Evolutionary conservation across 2,888 invertebrate species (phyloP).

Genomic region (Amphipyra tragopoginis): DNA sequence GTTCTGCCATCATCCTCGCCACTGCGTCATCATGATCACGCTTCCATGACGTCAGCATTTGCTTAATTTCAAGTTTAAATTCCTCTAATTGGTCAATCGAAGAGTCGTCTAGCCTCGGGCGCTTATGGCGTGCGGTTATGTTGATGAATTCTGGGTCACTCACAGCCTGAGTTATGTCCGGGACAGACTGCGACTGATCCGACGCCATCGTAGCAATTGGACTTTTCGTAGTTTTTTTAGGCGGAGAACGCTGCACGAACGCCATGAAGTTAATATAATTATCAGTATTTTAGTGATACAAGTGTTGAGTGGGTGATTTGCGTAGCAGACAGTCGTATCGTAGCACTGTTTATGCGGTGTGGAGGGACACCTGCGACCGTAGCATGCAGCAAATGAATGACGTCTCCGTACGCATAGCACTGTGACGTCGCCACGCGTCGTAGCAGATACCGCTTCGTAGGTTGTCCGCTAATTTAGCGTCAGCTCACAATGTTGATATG

Average conservation of each 20-base stretch:
- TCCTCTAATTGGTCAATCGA: neutral
- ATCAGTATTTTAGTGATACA: too few relatives aligned
- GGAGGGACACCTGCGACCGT: too few relatives aligned
- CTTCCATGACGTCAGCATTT: conserved; percentile 9
- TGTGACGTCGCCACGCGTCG: too few relatives aligned
- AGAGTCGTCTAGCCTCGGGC: neutral
- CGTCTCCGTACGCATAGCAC: too few relatives aligned
- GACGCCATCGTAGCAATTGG: neutral
- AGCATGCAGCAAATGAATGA: too few relatives aligned
- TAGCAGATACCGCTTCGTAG: too few relatives aligned
- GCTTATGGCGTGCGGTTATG: neutral
- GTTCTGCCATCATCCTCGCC: conserved; percentile 7
- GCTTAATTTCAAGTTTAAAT: conserved; percentile 6
- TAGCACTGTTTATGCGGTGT: too few relatives aligned
- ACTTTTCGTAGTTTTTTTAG: neutral
- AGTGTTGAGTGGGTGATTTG: too few relatives aligned
- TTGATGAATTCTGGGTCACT: conserved; percentile 3
- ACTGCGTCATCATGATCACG: neutral
- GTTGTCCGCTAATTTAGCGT: too few relatives aligned
- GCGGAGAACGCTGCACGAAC: neutral
- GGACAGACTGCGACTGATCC: neutral
- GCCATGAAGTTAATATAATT: too few relatives aligned
- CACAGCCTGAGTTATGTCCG: neutral
- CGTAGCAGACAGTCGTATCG: too few relatives aligned
- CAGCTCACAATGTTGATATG: too few relatives aligned